Evolutionary conservation across 2,888 invertebrate genomes (phyloP).

Genomic region (Dicranocentrus wangi): DNA sequence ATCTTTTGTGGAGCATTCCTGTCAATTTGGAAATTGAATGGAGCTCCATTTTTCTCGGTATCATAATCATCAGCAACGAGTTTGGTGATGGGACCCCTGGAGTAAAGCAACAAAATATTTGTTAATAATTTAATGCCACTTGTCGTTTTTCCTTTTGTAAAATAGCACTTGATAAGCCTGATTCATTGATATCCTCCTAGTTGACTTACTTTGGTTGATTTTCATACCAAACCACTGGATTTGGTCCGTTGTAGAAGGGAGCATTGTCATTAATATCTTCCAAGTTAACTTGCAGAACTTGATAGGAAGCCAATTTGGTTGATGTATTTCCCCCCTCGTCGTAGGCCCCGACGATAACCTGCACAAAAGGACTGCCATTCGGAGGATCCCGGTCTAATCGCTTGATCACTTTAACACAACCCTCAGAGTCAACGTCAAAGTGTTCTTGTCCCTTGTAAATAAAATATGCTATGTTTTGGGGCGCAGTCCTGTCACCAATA

Average conservation of each 20-base stretch:
- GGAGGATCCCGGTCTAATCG: slow-evolving; percentile 93
- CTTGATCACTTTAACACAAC: slow-evolving; percentile 81
- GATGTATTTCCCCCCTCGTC: slow-evolving; percentile 82
- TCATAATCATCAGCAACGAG: slow-evolving; percentile 88
- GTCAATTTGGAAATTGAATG: slow-evolving; percentile 85
- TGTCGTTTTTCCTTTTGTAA: not conserved
- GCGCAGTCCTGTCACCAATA: slow-evolving; percentile 83
- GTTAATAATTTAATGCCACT: not conserved
- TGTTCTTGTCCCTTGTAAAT: slow-evolving; percentile 84
- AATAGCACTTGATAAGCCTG: not conserved
- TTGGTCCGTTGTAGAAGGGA: slow-evolving; percentile 78
- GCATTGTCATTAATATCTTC: slow-evolving; percentile 95
- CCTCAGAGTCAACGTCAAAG: slow-evolving; percentile 83
- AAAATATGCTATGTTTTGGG: slow-evolving; percentile 85
- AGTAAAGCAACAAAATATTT: slow-evolving; percentile 73
- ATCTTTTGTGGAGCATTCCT: slow-evolving; percentile 81
- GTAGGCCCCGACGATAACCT: slow-evolving; percentile 81
- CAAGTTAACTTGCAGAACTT: slow-evolving; percentile 80
- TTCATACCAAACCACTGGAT: slow-evolving; percentile 89
- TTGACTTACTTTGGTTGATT: slow-evolving; percentile 77
- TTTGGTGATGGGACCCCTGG: slow-evolving; percentile 75
- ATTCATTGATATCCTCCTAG: slow-evolving; percentile 71
- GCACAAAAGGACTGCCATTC: slow-evolving; percentile 86
- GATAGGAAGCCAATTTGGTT: slow-evolving; percentile 79
- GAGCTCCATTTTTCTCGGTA: slow-evolving; percentile 85